Evolutionary conservation across 2,113 vertebrate genomes (phyloP).

Genomic region (Rhineura floridana): DNA sequence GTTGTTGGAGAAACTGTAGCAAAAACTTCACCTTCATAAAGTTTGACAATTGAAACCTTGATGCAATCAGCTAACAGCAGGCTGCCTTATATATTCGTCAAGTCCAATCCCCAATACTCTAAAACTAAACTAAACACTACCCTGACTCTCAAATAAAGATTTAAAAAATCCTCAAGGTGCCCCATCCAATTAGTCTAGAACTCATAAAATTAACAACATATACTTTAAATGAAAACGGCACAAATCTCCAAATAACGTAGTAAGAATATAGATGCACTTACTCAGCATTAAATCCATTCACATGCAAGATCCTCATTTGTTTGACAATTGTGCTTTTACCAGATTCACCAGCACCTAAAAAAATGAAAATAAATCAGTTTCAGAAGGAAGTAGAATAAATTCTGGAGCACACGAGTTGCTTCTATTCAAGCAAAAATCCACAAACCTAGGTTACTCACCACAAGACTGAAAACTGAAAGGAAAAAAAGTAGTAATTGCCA

Average conservation of each 20-base stretch:
- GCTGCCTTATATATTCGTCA: constrained; percentile 13
- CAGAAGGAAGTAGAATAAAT: constrained; percentile 65
- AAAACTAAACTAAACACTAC: neutral
- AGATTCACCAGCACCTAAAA: constrained; percentile 95
- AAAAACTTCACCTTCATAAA: constrained; percentile 42
- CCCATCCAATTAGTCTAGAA: constrained; percentile 24
- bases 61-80: neutral
- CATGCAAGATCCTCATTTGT: constrained; percentile 96
- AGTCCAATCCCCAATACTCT: constrained; percentile 21
- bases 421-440: constrained; percentile 48
- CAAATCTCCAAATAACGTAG: constrained; percentile 9
- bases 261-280: constrained; percentile 78
- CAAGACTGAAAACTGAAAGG: constrained; percentile 57
- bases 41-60: constrained; percentile 36
- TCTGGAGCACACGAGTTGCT: constrained; percentile 20
- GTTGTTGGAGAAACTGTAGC: constrained; percentile 64
- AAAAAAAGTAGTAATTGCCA: constrained; percentile 59
- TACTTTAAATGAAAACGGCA: rapidly evolving
- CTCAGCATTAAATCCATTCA: constrained; percentile 99
- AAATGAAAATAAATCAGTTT: constrained; percentile 77
- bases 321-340: constrained; percentile 99
- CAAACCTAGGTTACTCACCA: constrained; percentile 51
- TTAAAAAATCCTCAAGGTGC: constrained; percentile 42
- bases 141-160: neutral
- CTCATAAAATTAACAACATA: constrained; percentile 23